Percentiles rank a stretch among this genome's conserved stretches.
These are phyloP conservation scores for Caenorhabditis uteleia DNA, from an alignment of 2,888 invertebrate species.

Conservation along the genomic window DNA sequence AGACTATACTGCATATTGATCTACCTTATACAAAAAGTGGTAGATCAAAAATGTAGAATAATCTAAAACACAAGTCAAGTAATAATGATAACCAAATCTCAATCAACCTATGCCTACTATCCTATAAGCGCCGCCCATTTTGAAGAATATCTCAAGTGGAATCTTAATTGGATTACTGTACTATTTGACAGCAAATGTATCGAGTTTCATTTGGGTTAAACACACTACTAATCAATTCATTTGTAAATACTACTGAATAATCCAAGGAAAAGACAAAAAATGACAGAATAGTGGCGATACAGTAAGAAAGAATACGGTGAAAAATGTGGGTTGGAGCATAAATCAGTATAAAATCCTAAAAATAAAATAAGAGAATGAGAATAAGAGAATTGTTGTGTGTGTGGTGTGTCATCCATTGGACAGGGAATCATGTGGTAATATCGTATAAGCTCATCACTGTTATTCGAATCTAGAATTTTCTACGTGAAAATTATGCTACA, in stretches of 20 bases:
- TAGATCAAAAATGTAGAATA: too few relatives aligned
- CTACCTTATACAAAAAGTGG: too few relatives aligned
- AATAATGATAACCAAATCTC: too few relatives aligned
- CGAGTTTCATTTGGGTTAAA: not conserved
- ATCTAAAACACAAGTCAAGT: too few relatives aligned
- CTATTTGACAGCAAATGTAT: conserved; percentile 16
- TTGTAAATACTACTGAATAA: conserved; percentile 10
- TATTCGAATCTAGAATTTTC: too few relatives aligned
- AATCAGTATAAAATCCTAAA: not conserved
- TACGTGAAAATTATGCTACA: conserved; percentile 9
- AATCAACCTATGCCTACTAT: too few relatives aligned
- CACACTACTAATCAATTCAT: conserved; percentile 9
- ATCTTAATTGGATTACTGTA: conserved; percentile 13
- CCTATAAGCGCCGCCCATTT: conserved; percentile 7
- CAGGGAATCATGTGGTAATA: too few relatives aligned
- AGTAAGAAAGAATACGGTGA: not conserved
- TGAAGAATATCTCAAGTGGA: conserved; percentile 15
- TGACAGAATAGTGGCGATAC: conserved; percentile 1
- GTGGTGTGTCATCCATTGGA: too few relatives aligned
- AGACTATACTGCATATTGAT: too few relatives aligned
- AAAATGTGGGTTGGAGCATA: not conserved
- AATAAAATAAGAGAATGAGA: conserved; percentile 8
- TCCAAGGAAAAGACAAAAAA: not conserved
- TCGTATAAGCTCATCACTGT: too few relatives aligned
- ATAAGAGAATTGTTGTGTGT: too few relatives aligned